These are phyloP conservation scores for Apotomis turbidana DNA, from an alignment of 2,888 invertebrate species.

Conservation along the genomic window DNA sequence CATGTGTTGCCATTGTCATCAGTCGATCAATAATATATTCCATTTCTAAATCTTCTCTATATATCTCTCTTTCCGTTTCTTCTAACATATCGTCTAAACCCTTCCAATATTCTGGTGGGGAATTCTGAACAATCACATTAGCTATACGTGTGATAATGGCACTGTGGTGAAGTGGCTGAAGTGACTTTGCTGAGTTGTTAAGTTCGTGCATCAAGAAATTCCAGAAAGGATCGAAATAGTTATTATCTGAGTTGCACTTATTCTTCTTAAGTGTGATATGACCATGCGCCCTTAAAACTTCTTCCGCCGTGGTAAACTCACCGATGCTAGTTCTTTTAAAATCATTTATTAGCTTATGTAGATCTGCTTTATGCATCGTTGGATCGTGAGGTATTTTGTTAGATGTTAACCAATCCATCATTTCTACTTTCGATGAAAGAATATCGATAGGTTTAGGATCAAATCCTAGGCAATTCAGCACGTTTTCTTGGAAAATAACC, in stretches of 20 bases:
- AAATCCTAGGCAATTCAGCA: background rate
- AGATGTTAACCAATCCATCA: constrained; percentile 21
- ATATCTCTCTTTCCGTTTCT: constrained; percentile 1
- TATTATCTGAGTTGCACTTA: constrained; percentile 4
- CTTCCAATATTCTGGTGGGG: constrained; percentile 26
- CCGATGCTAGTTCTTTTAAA: background rate
- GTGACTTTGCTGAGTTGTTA: background rate
- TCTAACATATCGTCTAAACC: background rate
- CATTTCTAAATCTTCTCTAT: constrained; percentile 24
- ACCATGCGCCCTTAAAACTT: constrained; percentile 6
- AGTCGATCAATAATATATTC: constrained; percentile 37
- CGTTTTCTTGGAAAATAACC: constrained; percentile 22
- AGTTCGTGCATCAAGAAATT: background rate
- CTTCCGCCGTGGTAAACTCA: background rate
- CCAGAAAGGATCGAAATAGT: constrained; percentile 29
- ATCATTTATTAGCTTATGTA: constrained; percentile 22
- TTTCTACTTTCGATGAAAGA: constrained; percentile 16
- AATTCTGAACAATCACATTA: background rate
- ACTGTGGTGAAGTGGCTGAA: background rate
- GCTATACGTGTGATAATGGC: background rate
- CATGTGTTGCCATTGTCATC: constrained; percentile 7
- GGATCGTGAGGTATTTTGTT: constrained; percentile 28
- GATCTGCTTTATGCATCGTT: constrained; percentile 23
- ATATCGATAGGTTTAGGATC: background rate
- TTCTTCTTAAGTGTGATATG: constrained; percentile 3